Evolutionary conservation across 1,140 invertebrate genomes (phyloP).

Genomic region (Whitmania pigra): DNA sequence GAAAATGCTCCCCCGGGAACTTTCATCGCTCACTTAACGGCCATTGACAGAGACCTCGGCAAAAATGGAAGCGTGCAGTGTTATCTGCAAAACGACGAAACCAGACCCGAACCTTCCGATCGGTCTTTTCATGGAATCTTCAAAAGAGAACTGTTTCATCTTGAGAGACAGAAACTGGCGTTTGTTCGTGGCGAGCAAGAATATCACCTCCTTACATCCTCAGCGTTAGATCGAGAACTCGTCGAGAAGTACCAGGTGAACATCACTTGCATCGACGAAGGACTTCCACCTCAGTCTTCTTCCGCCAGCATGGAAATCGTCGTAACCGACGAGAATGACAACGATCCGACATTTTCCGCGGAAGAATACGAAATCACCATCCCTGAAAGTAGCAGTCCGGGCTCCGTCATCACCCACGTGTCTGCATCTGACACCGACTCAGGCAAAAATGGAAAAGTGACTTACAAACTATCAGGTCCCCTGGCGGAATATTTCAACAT

Average conservation of each 20-base stretch:
- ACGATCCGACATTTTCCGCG: conserved; percentile 11
- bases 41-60: conserved; percentile 4
- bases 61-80: conserved; percentile 1
- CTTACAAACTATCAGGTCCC: conserved; percentile 53
- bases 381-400: conserved; percentile 68
- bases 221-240: conserved; percentile 18
- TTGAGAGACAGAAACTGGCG: neutral
- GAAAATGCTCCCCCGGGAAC: conserved; percentile 43
- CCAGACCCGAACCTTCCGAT: too few species aligned
- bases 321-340: conserved; percentile 21
- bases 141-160: neutral
- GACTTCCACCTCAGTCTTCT: conserved; percentile 1
- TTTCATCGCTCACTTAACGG: neutral
- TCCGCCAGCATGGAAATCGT: neutral
- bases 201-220: conserved; percentile 20
- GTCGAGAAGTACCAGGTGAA: neutral
- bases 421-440: conserved; percentile 73
- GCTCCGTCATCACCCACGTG: conserved; percentile 65
- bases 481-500: conserved; percentile 14
- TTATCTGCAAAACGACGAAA: too few species aligned
- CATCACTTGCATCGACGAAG: conserved; percentile 19
- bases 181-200: neutral
- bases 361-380: conserved; percentile 26
- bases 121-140: too few species aligned
- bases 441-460: conserved; percentile 85